phyloP scores from a whole-genome alignment of 2,888 invertebrate genomes.

The Apamea crenata region DNA sequence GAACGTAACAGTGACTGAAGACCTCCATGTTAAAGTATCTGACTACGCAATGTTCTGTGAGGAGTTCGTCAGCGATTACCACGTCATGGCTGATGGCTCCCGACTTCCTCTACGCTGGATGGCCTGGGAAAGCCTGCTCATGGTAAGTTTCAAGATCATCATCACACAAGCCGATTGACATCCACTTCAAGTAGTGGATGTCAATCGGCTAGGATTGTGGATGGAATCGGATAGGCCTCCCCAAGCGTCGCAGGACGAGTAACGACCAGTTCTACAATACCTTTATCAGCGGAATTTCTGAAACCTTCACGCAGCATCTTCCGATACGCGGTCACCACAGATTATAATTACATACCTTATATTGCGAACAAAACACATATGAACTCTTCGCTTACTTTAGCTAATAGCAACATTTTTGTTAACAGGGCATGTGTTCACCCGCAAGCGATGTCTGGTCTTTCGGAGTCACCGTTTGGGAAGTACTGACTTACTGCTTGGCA shows the following conservation, averaged over 20 bases:
- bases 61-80: conserved; percentile 95
- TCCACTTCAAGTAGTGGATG: too few species aligned
- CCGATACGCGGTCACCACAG: too few species aligned
- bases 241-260: not conserved
- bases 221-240: too few species aligned
- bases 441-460: conserved; percentile 98
- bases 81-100: conserved; percentile 95
- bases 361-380: not conserved
- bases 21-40: conserved; percentile 94
- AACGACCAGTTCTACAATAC: not conserved
- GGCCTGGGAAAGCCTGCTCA: conserved; percentile 96
- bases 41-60: conserved; percentile 97
- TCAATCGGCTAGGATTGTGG: too few species aligned
- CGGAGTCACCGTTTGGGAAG: conserved; percentile 97
- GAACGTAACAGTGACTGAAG: conserved; percentile 96
- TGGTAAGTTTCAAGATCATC: conserved; percentile 89
- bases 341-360: too few species aligned
- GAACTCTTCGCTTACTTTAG: not conserved
- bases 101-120: conserved; percentile 97
- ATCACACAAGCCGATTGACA: conserved; percentile 36
- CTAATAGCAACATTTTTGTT: conserved; percentile 11
- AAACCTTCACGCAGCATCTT: not conserved
- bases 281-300: not conserved
- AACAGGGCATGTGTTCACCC: conserved; percentile 96
- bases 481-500: conserved; percentile 94